Evolutionary conservation across 2,113 vertebrate species (phyloP), one percentile per base, ranked within the genome.

Genomic region (Xiphophorus hellerii): DNA sequence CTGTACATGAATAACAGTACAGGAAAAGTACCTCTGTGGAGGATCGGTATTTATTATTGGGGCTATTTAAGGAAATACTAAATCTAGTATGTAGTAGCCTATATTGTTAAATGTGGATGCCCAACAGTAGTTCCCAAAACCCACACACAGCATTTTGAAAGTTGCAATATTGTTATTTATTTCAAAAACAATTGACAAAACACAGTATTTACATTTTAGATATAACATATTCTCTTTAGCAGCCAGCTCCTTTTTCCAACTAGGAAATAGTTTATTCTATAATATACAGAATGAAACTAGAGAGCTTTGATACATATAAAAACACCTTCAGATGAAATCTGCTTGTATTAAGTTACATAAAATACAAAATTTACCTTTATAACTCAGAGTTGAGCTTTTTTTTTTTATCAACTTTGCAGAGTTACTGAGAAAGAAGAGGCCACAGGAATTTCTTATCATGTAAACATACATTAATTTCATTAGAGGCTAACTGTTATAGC

Each of bases 211-310:
- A 77, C 39, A 68, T 69, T 78, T 22, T 12, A 60, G 65, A 88
- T 63, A 73, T 12, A 14, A 85, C 35, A 70, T 27, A 71, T 25
- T 30, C 33, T 80, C 33, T 0, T 37, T 77, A 85, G 87, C 84
- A 91, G 85, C 84, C 25, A 33, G 65, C 60, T 75, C 37, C 0
- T 68, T 83, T 71, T 68, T 28, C 25, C 48, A 28, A 67, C 68
- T 17, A 76, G 64, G 48, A 69, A 44, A 73, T 70, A 58, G 51
- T 58, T n/a, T n/a, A n/a, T 3, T 4, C 80, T 80, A 63, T 71
- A 73, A 79, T 66, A 77, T 68, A 86, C 78, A 89, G 42, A 71
- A 39, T 60, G 90, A 37, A 88, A 44, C 75, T 81, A 15, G 86
- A 83, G 75, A 81, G 64, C 61, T 39, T 84, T 48, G 0, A 37